Conservation (phyloP, 2,113 vertebrate species). For the Pedionomus torquatus region DNA sequence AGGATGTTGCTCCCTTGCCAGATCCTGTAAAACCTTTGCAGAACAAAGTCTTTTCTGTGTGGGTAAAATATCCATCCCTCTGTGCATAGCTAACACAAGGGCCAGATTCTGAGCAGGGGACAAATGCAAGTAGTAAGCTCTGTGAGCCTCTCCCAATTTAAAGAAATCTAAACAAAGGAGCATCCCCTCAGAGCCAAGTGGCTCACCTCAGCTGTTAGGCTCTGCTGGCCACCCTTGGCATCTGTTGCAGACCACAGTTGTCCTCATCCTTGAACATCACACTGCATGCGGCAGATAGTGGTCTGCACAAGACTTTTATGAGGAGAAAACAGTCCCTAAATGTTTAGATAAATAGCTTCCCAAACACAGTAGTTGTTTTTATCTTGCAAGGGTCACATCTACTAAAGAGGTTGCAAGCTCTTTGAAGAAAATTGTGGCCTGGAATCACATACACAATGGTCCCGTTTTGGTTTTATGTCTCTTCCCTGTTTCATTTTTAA, state of each 20-base stretch:
- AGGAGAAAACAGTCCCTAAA: neutral
- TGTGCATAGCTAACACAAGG: neutral
- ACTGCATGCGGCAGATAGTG: neutral
- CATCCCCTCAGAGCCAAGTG: neutral
- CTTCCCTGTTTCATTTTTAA: slow-evolving; percentile 16
- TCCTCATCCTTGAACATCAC: fast-evolving
- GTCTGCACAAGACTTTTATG: neutral
- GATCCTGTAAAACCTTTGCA: neutral
- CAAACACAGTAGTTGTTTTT: neutral
- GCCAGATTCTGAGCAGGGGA: neutral
- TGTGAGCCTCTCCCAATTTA: neutral
- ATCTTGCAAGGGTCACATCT: neutral
- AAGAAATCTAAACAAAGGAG: neutral
- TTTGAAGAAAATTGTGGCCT: neutral
- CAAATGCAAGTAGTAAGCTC: neutral
- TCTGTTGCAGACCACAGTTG: fast-evolving
- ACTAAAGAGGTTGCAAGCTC: neutral
- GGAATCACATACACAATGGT: neutral
- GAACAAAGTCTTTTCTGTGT: neutral
- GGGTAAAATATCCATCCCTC: neutral
- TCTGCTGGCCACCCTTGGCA: neutral
- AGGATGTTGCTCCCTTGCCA: neutral
- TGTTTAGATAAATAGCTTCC: neutral
- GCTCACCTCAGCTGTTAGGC: neutral
- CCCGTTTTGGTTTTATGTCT: neutral